Evolutionary conservation across 2,113 vertebrate species (phyloP), one percentile per base, ranked within the genome.

Genomic region (Rousettus leschenaultii): DNA sequence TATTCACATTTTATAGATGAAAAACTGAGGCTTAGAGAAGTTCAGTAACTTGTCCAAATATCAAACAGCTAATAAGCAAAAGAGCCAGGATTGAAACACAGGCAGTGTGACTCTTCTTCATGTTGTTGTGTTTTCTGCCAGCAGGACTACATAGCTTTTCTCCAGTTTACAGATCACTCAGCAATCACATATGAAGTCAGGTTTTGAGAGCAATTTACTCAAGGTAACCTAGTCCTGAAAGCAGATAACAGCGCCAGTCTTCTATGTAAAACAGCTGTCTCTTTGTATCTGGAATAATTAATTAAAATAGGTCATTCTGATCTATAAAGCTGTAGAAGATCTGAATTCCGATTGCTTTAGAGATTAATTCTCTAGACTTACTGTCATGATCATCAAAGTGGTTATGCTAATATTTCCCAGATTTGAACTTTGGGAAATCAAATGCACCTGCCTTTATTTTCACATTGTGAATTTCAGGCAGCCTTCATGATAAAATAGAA

Each of bases 341-440:
- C 93, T 97, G 93, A 91, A 96, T 97, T 96, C 86, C 93, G 93
- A 95, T 97, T 97, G 95, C 96, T 96, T 97, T 93, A 84, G 94
- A 96, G 91, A 97, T 96, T 95, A 96, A 61, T 96, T 91, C 83
- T 95, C 70, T 70, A 91, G 68, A 88, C 66, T 92, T 84, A 38
- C 94, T 96, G 74, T 92, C 95, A 84, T 68, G 74, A 94, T 92
- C 89, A 94, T 96, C 94, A 94, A 97, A 97, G 93, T 86, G 5
- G 74, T 97, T 96, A 94, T 97, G 96, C 85, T 97, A 97, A 94
- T 97, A 95, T 86, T 97, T 94, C 86, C 73, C 90, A 92, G 93
- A 91, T 96, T 96, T 97, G 85, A 96, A 97, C 86, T 97, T 94
- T 94, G 93, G 59, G 68, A 96, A 94, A 79, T 95, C 85, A 83